phyloP scores from a whole-genome alignment of 2,113 vertebrate species.

The Sinocyclocheilus maitianheensis region DNA sequence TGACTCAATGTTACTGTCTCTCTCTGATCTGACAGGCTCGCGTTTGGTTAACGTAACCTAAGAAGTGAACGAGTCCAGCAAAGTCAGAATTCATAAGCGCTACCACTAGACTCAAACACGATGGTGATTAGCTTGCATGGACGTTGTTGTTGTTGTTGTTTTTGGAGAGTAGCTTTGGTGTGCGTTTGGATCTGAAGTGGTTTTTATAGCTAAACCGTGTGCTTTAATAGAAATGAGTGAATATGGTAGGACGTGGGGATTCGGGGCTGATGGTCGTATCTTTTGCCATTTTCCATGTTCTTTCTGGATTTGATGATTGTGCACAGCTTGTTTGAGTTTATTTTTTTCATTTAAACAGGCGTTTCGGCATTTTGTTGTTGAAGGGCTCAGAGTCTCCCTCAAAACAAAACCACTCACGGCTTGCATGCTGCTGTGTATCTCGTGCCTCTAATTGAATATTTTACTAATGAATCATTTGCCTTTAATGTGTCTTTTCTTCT shows the following conservation, averaged over 20 bases:
- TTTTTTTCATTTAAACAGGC: slow-evolving; percentile 49
- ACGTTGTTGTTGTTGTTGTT: slow-evolving; percentile 72
- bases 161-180: slow-evolving; percentile 79
- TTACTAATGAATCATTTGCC: slow-evolving; percentile 63
- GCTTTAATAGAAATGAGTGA: slow-evolving; percentile 69
- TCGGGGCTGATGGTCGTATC: not conserved
- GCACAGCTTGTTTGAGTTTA: slow-evolving; percentile 76
- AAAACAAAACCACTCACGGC: slow-evolving; percentile 71
- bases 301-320: slow-evolving; percentile 74
- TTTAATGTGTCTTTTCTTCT: slow-evolving; percentile 45
- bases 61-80: slow-evolving; percentile 2
- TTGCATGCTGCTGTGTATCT: slow-evolving; percentile 84
- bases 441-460: slow-evolving; percentile 60
- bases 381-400: slow-evolving; percentile 81
- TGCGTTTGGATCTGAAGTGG: slow-evolving; percentile 95
- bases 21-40: slow-evolving; percentile 99
- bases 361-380: slow-evolving; percentile 72
- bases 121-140: slow-evolving; percentile 99
- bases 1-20: slow-evolving; percentile 71
- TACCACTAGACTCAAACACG: slow-evolving; percentile 82
- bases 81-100: slow-evolving; percentile 9
- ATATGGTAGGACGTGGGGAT: slow-evolving; percentile 71
- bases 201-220: slow-evolving; percentile 99
- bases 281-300: no score
- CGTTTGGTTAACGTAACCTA: slow-evolving; percentile 93